A percentile compares a stretch with the other conserved stretches of the same genome.
These are phyloP conservation scores for Sisor rabdophorus DNA, from an alignment of 2,113 vertebrate genomes.

Conservation along the genomic window DNA sequence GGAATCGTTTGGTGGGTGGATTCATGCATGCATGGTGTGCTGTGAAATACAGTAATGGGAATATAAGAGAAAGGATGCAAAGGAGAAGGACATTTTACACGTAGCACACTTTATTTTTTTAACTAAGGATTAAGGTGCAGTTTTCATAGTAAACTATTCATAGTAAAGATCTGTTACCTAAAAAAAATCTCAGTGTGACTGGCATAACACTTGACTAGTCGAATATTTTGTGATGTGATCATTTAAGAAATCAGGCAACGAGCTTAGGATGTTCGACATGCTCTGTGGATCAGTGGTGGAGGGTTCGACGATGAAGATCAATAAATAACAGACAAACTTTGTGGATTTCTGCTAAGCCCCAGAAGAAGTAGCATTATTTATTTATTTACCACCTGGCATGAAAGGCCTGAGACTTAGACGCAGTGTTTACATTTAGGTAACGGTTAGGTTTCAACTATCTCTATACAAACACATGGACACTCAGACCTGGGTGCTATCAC, in stretches of 20 bases:
- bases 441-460: background rate
- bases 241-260: background rate
- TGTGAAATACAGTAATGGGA: conserved; percentile 49
- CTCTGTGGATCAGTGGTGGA: background rate
- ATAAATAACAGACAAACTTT: background rate
- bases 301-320: background rate
- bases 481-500: background rate
- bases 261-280: background rate
- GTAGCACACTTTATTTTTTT: background rate
- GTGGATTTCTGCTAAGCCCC: background rate
- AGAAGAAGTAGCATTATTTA: background rate
- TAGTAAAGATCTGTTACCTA: background rate
- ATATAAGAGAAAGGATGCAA: conserved; percentile 41
- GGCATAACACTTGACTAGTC: background rate
- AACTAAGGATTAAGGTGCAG: background rate
- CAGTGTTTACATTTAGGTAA: background rate
- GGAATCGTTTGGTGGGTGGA: conserved; percentile 64
- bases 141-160: background rate
- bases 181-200: background rate
- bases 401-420: background rate
- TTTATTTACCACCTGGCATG: background rate
- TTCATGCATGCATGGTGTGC: conserved; percentile 56
- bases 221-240: too few relatives aligned
- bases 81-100: background rate
- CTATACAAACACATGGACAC: background rate